Evolutionary conservation across 2,113 vertebrate genomes (phyloP).

Genomic region (Mohoua ochrocephala): DNA sequence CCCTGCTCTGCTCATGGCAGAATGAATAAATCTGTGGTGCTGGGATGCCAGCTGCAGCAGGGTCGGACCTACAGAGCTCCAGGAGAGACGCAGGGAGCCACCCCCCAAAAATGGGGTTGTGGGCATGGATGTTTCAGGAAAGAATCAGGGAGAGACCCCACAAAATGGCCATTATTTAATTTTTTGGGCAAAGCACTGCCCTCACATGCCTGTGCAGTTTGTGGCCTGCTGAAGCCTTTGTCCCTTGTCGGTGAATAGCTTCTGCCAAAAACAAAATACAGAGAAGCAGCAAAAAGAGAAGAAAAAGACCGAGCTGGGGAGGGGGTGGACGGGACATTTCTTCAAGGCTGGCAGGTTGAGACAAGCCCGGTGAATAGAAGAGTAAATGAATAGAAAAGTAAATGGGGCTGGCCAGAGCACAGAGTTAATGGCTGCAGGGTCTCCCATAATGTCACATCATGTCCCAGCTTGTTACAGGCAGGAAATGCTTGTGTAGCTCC

Average conservation of each 20-base stretch:
- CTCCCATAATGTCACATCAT: neutral
- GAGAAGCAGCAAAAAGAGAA: neutral
- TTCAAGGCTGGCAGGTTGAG: neutral
- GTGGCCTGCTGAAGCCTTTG: neutral
- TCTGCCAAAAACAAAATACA: neutral
- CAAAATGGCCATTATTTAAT: neutral
- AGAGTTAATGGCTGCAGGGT: neutral
- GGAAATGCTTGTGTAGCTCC: rapidly evolving
- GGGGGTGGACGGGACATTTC: neutral
- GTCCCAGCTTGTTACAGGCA: neutral
- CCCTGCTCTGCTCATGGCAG: neutral
- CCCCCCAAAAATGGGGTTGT: neutral
- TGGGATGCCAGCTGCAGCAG: neutral
- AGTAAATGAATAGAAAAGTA: neutral
- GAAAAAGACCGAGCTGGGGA: neutral
- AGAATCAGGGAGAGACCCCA: neutral
- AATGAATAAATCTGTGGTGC: neutral
- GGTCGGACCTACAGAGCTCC: neutral
- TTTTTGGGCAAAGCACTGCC: neutral
- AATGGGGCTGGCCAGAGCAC: neutral
- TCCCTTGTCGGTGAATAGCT: neutral
- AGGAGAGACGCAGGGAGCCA: neutral
- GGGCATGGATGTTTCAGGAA: neutral
- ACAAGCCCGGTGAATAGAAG: neutral
- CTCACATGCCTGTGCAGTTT: neutral